Evolutionary conservation across 2,797 vertebrate genomes (phyloP), one percentile per base, ranked within the genome.

Genomic region (Rhyacichthys aspro): DNA sequence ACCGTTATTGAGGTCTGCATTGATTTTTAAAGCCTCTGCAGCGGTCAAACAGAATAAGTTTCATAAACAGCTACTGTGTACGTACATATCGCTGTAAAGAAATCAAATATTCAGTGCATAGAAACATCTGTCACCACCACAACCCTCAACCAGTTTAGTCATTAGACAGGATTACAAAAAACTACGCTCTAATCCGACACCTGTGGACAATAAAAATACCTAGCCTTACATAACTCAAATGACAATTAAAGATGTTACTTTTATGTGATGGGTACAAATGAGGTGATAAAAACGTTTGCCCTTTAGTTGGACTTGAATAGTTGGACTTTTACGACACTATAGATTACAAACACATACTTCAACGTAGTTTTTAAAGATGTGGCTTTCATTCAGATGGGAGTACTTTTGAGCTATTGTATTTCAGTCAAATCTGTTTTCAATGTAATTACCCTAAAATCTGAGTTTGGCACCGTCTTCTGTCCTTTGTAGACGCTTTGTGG

Each of bases 11-110:
- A 62, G 67, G 71, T 50, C 49, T 42, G 43, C 57, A 60, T 32
- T 38, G 41, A 8, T 59, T 73, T 61, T 65, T n/a, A 72, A 82
- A 61, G 36, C 33, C 50, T 56, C 41, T 65, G 59, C 57, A 45
- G 43, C 19, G 18, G 41, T 64, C 55, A 42, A 60, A 55, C 19
- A 49, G 18, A 48, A 28, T 43, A 36, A 19, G 36, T 48, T 61
- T 34, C 55, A 17, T 65, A 63, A 75, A 79, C 62, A 70, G 55
- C 67, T 64, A 48, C 66, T 68, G 55, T 61, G 47, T 11, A 15
- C 59, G 39, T n/a, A n/a, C 19, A 23, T 23, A 23, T 5, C 19
- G 19, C 19, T 2, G 5, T 5, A 2, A 5, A 23, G 19, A 5
- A 23, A 5, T 23, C 2, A 23, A 2, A 23, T 23, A 14, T 12